Conservation (phyloP, 2,888 invertebrate species). For the Chrysolina americana region DNA sequence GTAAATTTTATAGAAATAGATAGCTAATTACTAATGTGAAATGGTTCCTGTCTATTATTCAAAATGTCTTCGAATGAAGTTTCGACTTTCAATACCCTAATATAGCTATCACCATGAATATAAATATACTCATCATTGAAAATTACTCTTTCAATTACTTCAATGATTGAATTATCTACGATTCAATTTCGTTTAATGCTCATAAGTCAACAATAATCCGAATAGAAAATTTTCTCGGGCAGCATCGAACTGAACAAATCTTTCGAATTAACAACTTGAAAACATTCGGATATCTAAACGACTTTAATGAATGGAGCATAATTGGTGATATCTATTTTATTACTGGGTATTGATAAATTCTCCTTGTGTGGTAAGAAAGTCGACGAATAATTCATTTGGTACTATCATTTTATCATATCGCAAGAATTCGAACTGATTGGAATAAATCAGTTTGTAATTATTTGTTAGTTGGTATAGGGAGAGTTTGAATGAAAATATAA, state of each 20-base stretch:
- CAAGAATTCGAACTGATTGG: too few relatives aligned
- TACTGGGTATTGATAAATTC: neutral
- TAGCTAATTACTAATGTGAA: too few relatives aligned
- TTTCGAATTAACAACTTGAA: conserved; percentile 8
- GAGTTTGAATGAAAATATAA: too few relatives aligned
- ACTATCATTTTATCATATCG: too few relatives aligned
- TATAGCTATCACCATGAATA: neutral
- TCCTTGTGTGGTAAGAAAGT: conserved; percentile 11
- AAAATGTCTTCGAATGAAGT: too few relatives aligned
- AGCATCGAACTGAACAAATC: conserved; percentile 10
- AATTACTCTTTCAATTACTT: neutral
- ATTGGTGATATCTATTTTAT: conserved; percentile 21
- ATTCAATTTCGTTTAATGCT: neutral
- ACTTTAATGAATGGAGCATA: conserved; percentile 8
- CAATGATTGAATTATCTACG: neutral
- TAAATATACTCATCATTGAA: neutral
- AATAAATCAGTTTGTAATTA: too few relatives aligned
- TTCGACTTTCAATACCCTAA: neutral
- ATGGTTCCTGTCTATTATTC: too few relatives aligned
- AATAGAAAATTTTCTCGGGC: neutral
- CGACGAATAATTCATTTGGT: neutral
- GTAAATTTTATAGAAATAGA: too few relatives aligned
- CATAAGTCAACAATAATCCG: neutral
- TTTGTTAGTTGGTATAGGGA: too few relatives aligned
- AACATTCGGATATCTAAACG: conserved; percentile 14